Evolutionary conservation across 2,797 vertebrate species (phyloP).

Genomic region (Catharus ustulatus): DNA sequence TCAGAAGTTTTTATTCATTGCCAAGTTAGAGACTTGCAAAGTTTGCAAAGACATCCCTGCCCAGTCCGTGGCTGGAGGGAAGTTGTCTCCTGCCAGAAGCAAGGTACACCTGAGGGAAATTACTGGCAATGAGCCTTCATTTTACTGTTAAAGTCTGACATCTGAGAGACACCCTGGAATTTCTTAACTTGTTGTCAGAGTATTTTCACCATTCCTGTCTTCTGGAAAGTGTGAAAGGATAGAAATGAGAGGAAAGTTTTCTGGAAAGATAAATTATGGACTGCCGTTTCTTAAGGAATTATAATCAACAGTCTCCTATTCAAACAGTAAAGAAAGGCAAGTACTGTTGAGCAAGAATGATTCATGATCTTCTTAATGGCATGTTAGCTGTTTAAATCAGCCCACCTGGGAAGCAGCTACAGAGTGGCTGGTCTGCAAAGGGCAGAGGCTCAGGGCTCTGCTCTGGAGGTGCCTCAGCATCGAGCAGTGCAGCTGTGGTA

Average conservation of each 20-base stretch:
- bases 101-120: background rate
- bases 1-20: background rate
- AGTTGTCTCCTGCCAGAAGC: background rate
- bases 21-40: background rate
- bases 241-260: background rate
- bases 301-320: background rate
- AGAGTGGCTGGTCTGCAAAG: background rate
- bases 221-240: background rate
- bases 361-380: background rate
- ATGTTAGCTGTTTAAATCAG: constrained; percentile 10
- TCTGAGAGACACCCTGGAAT: background rate
- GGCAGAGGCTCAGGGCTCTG: background rate
- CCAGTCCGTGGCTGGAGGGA: fast-evolving
- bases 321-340: background rate
- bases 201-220: background rate
- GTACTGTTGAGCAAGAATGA: background rate
- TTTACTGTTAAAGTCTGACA: background rate
- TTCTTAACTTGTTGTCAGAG: background rate
- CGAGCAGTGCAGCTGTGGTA: background rate
- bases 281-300: background rate
- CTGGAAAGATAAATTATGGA: background rate
- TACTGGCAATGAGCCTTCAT: background rate
- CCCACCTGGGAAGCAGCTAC: background rate
- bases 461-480: background rate
- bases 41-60: background rate